phyloP scores from a whole-genome alignment of 2,888 invertebrate species.

The Macaria liturata region DNA sequence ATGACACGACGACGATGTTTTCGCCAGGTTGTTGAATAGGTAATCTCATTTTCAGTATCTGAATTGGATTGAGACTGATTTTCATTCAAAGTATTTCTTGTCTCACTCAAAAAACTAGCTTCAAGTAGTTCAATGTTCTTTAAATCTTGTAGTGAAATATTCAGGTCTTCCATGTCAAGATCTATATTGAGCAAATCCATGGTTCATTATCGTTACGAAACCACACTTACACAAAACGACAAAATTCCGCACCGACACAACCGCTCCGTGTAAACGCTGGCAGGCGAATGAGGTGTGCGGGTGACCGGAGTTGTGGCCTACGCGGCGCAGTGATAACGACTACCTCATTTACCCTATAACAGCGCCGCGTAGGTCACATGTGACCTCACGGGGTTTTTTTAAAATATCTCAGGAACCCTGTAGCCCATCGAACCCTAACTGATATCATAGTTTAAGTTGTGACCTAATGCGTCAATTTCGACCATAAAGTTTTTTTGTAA shows the following conservation, averaged over 20 bases:
- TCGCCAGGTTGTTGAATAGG: conserved; percentile 1
- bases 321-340: conserved; percentile 6
- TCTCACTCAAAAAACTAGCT: conserved; percentile 8
- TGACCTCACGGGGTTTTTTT: conserved; percentile 9
- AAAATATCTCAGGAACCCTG: neutral
- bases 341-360: neutral
- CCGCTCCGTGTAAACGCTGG: conserved; percentile 6
- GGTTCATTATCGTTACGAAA: conserved; percentile 1
- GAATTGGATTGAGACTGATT: conserved; percentile 15
- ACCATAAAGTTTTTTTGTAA: neutral
- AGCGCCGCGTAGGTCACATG: conserved; percentile 4
- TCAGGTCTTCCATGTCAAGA: conserved; percentile 5
- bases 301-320: conserved; percentile 22
- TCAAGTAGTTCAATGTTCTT: conserved; percentile 6
- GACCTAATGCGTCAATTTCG: neutral
- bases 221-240: conserved; percentile 3
- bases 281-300: conserved; percentile 10
- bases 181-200: conserved; percentile 5
- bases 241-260: conserved; percentile 5
- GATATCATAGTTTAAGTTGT: conserved; percentile 3
- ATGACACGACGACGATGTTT: conserved; percentile 19
- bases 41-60: conserved; percentile 3
- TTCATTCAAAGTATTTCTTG: conserved; percentile 8
- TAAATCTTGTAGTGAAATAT: conserved; percentile 8
- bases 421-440: conserved; percentile 4